Percentiles rank a stretch among this genome's conserved stretches.
phyloP scores from a whole-genome alignment of 2,888 invertebrate genomes.

The Sarcophaga subvicina region DNA sequence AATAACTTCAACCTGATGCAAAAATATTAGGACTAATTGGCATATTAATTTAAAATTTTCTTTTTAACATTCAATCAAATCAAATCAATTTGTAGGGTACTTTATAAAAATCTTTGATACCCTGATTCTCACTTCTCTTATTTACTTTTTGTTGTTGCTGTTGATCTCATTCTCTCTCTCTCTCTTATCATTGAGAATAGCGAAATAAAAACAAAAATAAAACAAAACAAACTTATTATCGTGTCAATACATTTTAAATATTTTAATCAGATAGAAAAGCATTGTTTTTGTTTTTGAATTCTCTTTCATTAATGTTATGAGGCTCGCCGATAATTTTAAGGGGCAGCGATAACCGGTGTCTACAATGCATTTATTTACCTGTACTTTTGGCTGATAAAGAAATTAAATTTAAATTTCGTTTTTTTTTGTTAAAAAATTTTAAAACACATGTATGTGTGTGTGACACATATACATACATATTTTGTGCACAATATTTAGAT shows the following conservation, averaged over 20 bases:
- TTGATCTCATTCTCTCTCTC: neutral
- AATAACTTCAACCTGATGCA: too few species aligned
- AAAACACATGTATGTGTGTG: neutral
- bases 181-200: neutral
- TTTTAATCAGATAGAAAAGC: neutral
- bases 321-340: neutral
- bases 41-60: too few species aligned
- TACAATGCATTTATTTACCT: neutral
- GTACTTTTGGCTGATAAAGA: neutral
- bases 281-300: neutral
- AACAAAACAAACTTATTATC: neutral
- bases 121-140: neutral
- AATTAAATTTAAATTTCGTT: neutral
- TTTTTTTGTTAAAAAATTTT: neutral
- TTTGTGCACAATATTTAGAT: neutral
- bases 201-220: neutral
- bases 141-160: neutral
- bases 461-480: neutral
- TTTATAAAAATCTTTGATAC: too few species aligned
- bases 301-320: neutral
- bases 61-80: too few species aligned
- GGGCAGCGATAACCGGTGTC: neutral
- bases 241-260: constrained; percentile 7
- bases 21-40: too few species aligned
- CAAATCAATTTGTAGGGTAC: too few species aligned